These are phyloP conservation scores for Teleiodes luculella DNA, from an alignment of 2,888 invertebrate species.

Conservation along the genomic window DNA sequence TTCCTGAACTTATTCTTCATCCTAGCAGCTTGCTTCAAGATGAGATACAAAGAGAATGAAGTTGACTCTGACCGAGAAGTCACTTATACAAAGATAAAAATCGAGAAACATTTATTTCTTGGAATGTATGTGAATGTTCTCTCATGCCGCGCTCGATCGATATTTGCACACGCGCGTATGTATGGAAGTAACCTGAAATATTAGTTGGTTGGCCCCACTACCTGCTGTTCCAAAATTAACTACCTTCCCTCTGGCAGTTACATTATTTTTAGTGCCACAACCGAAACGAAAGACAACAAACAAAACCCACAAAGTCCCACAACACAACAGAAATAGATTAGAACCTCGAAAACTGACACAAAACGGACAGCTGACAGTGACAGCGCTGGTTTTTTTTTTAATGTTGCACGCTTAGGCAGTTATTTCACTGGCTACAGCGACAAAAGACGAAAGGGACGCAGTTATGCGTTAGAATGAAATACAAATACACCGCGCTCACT, in stretches of 20 bases:
- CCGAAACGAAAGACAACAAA: constrained; percentile 40
- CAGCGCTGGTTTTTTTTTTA: too few relatives aligned
- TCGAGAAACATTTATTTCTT: constrained; percentile 29
- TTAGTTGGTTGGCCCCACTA: constrained; percentile 59
- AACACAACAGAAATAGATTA: constrained; percentile 23
- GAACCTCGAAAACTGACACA: too few relatives aligned
- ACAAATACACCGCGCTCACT: too few relatives aligned
- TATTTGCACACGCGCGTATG: constrained; percentile 37
- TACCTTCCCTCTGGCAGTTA: constrained; percentile 53
- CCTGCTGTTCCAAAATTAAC: constrained; percentile 63
- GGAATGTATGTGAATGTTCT: constrained; percentile 47
- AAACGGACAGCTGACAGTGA: too few relatives aligned
- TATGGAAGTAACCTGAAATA: constrained; percentile 59
- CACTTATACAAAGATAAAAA: background rate
- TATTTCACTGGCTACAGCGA: too few relatives aligned
- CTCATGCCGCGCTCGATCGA: constrained; percentile 23
- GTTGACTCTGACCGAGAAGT: too few relatives aligned
- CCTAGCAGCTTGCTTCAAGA: constrained; percentile 15
- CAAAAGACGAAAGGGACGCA: too few relatives aligned
- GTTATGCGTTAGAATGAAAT: too few relatives aligned
- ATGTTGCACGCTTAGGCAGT: too few relatives aligned
- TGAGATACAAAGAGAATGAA: background rate
- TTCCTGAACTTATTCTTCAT: constrained; percentile 70
- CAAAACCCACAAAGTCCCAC: constrained; percentile 66
- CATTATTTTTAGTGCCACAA: constrained; percentile 69